phyloP scores from a whole-genome alignment of 2,113 vertebrate species.

The Paralichthys olivaceus region DNA sequence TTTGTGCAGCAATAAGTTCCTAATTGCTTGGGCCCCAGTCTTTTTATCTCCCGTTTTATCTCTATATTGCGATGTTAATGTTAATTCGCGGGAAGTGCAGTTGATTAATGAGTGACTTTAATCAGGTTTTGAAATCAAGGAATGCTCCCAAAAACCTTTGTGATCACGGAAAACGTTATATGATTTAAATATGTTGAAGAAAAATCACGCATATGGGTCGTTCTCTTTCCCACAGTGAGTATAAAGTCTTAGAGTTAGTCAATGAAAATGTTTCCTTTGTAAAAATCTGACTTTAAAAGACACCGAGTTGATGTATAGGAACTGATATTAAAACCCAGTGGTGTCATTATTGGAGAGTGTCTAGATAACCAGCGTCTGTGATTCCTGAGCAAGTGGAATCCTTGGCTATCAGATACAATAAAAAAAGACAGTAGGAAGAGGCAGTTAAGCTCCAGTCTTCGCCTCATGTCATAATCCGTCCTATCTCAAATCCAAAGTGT shows the following conservation, averaged over 20 bases:
- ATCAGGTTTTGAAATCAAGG: slow-evolving; percentile 50
- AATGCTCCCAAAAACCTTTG: slow-evolving; percentile 15
- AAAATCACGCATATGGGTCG: not conserved
- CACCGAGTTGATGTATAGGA: slow-evolving; percentile 44
- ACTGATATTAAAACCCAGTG: slow-evolving; percentile 60
- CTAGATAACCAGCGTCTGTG: slow-evolving; percentile 63
- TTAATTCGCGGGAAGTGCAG: slow-evolving; percentile 56
- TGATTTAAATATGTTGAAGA: slow-evolving; percentile 9
- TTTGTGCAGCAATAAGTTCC: slow-evolving; percentile 69
- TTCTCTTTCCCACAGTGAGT: not conserved
- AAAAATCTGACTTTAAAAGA: slow-evolving; percentile 56
- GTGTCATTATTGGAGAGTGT: slow-evolving; percentile 64
- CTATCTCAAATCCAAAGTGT: slow-evolving; percentile 65
- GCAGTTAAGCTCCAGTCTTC: slow-evolving; percentile 64
- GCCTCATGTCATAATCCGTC: slow-evolving; percentile 76
- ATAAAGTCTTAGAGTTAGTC: slow-evolving; percentile 16
- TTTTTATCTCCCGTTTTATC: slow-evolving; percentile 68
- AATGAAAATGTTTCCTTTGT: slow-evolving; percentile 55
- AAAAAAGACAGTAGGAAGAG: slow-evolving; percentile 62
- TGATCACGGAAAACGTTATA: slow-evolving; percentile 16
- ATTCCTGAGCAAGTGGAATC: slow-evolving; percentile 55
- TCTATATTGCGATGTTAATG: slow-evolving; percentile 64
- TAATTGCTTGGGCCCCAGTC: slow-evolving; percentile 69
- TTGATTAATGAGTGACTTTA: slow-evolving; percentile 68
- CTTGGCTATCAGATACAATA: slow-evolving; percentile 62